Base-by-base conservation (phyloP, 1,140 invertebrate genomes). In the Drosophila navojoa region DNA sequence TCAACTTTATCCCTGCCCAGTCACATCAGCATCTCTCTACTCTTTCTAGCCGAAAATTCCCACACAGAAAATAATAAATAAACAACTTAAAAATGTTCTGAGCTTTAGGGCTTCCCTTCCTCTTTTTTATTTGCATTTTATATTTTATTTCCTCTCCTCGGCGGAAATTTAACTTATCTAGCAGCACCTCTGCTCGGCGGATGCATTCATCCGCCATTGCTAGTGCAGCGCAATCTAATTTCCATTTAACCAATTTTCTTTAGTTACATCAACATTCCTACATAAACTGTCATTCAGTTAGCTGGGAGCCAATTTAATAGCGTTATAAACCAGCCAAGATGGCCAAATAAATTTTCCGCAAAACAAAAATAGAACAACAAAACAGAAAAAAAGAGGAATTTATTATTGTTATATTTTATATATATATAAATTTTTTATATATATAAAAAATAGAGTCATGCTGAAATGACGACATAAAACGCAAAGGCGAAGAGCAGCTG, bases 361-460 rank as follows among this genome's bases (percentile, higher is more conserved):
- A 25, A 53, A 40, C 29, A 74, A 52, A 54, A 11, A 44, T 54
- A 16, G 27, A 38, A 4, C 10, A 49, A 16, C 27, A 59, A 54
- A 35, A 47, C 42, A 27, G n/a, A 16, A 49, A 64, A 59, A 64
- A 32, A 50, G 44, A 38, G 35, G 35, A 38, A 38, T 38, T 38
- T 38, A 35, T 38, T 38, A 38, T 79, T 72, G 16, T 54, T 38
- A 45, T 45, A 64, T 73, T 58, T 11, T 78, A 22, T 25, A 22
- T 22, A 22, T 22, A 22, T 22, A 22, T 22, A 22, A 1, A 22
- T 49, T 22, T 70, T 79, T 45, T 32, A 32, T 45, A 11, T 29
- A 16, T 76, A 87, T 81, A 79, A 79, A 79, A 87, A 81, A 87
- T 79, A 76, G 75, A 87, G 70, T 58, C 63, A 70, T 45, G 22